Percentiles rank a stretch among this genome's conserved stretches.
These are phyloP conservation scores for Agrotis segetum DNA, from an alignment of 2,888 invertebrate genomes.

Conservation along the genomic window DNA sequence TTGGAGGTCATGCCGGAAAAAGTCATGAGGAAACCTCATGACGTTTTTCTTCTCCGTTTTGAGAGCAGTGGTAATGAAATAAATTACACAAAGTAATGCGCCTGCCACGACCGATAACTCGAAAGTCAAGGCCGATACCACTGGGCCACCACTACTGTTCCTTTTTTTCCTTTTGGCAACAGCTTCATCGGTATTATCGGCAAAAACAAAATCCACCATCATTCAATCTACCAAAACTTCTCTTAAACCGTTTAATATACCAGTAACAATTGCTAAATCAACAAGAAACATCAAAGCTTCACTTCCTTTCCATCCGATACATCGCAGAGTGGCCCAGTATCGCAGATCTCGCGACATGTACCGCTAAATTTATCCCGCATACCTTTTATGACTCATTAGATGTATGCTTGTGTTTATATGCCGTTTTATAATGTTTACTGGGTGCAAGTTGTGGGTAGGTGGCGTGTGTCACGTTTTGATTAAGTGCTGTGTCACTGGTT, in stretches of 20 bases:
- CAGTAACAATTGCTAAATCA: slow-evolving; percentile 52
- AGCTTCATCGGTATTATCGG: too few species aligned
- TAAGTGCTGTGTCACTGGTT: neutral
- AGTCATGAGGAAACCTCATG: too few species aligned
- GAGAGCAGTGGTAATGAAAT: too few species aligned
- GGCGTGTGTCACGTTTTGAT: slow-evolving; percentile 28
- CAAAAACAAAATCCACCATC: neutral
- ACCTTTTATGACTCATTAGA: slow-evolving; percentile 67
- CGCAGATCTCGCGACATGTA: slow-evolving; percentile 42
- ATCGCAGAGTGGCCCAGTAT: slow-evolving; percentile 44
- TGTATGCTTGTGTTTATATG: slow-evolving; percentile 55
- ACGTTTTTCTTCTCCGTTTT: too few species aligned
- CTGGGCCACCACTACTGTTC: too few species aligned
- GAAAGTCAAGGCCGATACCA: too few species aligned
- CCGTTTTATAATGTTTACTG: slow-evolving; percentile 54
- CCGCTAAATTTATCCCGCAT: slow-evolving; percentile 62
- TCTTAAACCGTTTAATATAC: slow-evolving; percentile 40
- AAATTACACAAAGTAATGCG: too few species aligned
- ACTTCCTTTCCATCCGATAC: slow-evolving; percentile 24
- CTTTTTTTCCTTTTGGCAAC: too few species aligned
- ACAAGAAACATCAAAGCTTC: slow-evolving; percentile 62
- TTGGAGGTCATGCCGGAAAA: too few species aligned
- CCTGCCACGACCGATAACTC: too few species aligned
- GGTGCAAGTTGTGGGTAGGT: slow-evolving; percentile 54
- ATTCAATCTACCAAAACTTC: slow-evolving; percentile 4